Conservation (phyloP, 2,113 vertebrate genomes). For the Anser brachyrhynchus region DNA sequence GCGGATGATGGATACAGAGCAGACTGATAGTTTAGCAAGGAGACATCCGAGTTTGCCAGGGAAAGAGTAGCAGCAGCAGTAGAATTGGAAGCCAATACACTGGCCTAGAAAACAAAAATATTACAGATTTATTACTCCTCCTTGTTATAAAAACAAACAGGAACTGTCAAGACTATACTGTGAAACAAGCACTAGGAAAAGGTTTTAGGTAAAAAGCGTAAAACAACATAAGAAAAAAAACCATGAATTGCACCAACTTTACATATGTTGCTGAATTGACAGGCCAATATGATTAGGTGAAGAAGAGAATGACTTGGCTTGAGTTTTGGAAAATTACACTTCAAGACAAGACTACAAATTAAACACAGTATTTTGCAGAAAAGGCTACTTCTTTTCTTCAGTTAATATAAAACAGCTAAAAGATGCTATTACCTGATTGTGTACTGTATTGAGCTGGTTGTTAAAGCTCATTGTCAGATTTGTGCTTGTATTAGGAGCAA, state of each 20-base stretch:
- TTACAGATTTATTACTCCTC: background rate
- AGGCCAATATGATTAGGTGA: background rate
- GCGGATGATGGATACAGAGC: slow-evolving; percentile 94
- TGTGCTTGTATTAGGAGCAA: slow-evolving; percentile 89
- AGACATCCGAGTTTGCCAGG: slow-evolving; percentile 90
- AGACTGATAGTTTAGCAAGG: slow-evolving; percentile 93
- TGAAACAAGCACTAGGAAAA: background rate
- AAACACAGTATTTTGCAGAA: background rate
- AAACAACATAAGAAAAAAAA: background rate
- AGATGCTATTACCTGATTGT: slow-evolving; percentile 88
- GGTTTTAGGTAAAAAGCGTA: background rate
- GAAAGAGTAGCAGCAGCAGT: slow-evolving; percentile 91
- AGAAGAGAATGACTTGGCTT: background rate
- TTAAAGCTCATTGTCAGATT: slow-evolving; percentile 98
- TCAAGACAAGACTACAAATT: background rate
- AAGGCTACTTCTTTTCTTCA: background rate
- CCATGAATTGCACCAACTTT: background rate
- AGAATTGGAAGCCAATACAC: slow-evolving; percentile 84
- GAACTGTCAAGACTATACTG: background rate
- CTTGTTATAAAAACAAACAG: background rate
- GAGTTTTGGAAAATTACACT: background rate
- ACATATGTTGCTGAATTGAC: background rate
- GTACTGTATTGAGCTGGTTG: slow-evolving; percentile 92
- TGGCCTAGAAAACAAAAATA: slow-evolving; percentile 70
- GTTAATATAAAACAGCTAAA: background rate